Evolutionary conservation across 2,797 vertebrate species (phyloP).

Genomic region (Micrastur ruficollis): DNA sequence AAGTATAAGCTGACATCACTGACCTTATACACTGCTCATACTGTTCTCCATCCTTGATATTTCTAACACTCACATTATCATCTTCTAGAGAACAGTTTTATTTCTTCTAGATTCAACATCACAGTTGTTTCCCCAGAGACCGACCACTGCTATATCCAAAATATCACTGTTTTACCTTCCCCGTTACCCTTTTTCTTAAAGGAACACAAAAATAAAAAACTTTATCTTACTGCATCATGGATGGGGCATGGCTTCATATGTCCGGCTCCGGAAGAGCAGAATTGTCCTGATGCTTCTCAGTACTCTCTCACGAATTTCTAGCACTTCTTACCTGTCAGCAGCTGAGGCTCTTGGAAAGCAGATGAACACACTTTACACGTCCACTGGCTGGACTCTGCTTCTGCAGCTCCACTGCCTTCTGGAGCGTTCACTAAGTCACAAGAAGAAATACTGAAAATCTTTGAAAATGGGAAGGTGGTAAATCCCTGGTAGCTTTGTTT

Average conservation of each 20-base stretch:
- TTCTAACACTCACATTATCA: neutral
- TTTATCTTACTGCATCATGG: neutral
- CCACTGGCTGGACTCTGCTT: conserved; percentile 74
- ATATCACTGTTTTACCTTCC: neutral
- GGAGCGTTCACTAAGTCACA: conserved; percentile 48
- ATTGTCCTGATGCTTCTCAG: neutral
- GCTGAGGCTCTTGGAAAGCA: conserved; percentile 75
- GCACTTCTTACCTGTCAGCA: conserved; percentile 74
- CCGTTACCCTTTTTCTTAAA: neutral
- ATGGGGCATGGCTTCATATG: neutral
- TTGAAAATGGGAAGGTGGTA: neutral
- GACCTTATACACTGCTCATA: neutral
- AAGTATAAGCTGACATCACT: neutral
- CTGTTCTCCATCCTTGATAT: neutral
- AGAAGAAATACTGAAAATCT: neutral
- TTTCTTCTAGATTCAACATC: neutral
- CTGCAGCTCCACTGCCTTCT: conserved; percentile 56
- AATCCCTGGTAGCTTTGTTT: neutral
- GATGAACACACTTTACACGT: conserved; percentile 77
- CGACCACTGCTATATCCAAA: neutral
- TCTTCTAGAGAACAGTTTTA: neutral
- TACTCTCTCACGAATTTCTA: neutral
- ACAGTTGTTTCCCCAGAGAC: neutral
- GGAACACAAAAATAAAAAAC: neutral
- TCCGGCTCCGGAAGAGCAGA: neutral